Conservation (phyloP, 2,113 vertebrate genomes). For the Pogonocichla stellata region DNA sequence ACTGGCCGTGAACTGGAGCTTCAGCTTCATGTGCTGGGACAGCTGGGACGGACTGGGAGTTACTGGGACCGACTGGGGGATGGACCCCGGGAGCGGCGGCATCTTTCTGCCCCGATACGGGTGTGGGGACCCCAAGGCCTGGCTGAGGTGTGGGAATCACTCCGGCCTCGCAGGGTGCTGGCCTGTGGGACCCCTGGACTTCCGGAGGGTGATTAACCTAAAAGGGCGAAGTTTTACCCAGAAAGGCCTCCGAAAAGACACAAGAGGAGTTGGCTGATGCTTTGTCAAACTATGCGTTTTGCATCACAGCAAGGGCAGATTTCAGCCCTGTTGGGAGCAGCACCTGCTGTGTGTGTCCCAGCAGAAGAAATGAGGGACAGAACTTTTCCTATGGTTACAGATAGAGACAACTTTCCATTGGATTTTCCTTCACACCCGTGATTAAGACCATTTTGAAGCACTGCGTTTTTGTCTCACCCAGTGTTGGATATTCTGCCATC, state of each 20-base stretch:
- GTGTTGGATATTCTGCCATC: neutral
- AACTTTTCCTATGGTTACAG: neutral
- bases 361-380: neutral
- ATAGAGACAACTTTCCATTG: neutral
- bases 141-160: neutral
- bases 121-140: neutral
- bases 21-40: slow-evolving; percentile 94
- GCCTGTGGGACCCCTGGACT: neutral
- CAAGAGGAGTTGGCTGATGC: neutral
- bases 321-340: neutral
- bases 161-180: neutral
- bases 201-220: rapidly evolving
- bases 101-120: rapidly evolving
- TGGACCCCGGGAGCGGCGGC: neutral
- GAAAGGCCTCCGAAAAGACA: neutral
- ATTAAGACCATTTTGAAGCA: neutral
- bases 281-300: neutral
- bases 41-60: neutral
- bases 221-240: neutral
- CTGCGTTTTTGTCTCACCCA: neutral
- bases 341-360: neutral
- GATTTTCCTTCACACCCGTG: neutral
- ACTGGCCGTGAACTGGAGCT: slow-evolving; percentile 93
- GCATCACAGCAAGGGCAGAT: neutral
- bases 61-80: no score